Base-by-base conservation (phyloP, 1,140 invertebrate species). In the Drosophila murphyi region DNA sequence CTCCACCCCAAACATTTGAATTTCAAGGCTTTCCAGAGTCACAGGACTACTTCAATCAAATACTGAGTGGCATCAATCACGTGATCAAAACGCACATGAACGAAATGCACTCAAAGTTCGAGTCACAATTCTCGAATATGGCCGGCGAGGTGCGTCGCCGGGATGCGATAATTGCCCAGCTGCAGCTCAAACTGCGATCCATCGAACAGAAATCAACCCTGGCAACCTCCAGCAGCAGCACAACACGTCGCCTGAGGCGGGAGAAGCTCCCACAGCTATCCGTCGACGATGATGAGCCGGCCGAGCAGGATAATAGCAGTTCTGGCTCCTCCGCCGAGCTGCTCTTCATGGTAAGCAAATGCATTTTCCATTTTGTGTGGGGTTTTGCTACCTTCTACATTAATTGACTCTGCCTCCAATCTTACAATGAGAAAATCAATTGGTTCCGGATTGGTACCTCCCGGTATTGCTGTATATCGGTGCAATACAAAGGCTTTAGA, bases 11-110 rank as follows among this genome's bases (percentile, higher is more conserved):
- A 51, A 64, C 20, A 20, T 63, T 85, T 72, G 29, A 60, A 55
- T 56, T 85, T 87, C 63, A 89, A 90, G 88, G 86, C 69, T 91
- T 91, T 59, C 82, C 88, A 62, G 88, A 95, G 82, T 95, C 96
- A 78, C 96, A 96, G 80, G 96, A 96, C 91, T 96, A 95, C 93
- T 95, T 96, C 83, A 94, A 95, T 35, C 96, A 96, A 80, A 94
- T 97, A 41, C 93, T 97, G 35, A 91, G 94, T 69, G 96, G 95
- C 47, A 96, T 97, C 52, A 95, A 96, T 85, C 94, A 96, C 82
- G 95, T 97, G 29, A 96, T 97, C 88, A 95, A 96, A 90, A 93
- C 94, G 10, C 95, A 96, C 90, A 92, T 96, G 76, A 94, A 94
- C 72, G 95, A 95, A 43, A 94, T 95, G 62, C 95, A 95, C 92